Evolutionary conservation across 2,113 vertebrate genomes (phyloP), one percentile per base, ranked within the genome.

Genomic region (Neodontobutis hainanensis): DNA sequence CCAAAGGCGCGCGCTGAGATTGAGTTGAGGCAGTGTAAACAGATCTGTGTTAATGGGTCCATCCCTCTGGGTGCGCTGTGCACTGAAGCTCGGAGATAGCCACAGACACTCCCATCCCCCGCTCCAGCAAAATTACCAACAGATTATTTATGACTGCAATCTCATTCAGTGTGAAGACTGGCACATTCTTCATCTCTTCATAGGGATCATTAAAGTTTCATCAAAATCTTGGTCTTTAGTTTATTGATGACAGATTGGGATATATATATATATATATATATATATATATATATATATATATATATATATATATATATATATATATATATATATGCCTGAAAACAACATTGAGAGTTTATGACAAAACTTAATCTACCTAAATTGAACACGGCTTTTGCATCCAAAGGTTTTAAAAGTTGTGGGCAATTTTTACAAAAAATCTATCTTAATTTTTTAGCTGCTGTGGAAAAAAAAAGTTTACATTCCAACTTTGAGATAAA

Each of bases 1-100:
- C 68, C 61, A 61, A 57, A 81, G 71, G 78, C 72, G 61, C 69
- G 49, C 49, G 38, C 63, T 70, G 62, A 87, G 77, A 89, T 84
- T 80, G 72, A 74, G 85, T 81, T 71, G 82, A 86, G 65, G 55
- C 73, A 65, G 68, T 63, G 77, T 76, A 88, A 89, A 89, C 86
- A 85, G 64, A 84, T 63, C 67, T 61, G 43, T 34, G 50, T 77
- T 87, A 88, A 90, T 85, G 78, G 70, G 73, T 70, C 56, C 52
- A 12, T 68, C 62, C 78, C 83, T 77, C 68, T 58, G 64, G 77
- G 69, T 75, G 61, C 27, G 49, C 77, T 59, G 61, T 43, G 70
- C 64, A 47, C 66, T 84, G 77, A 78, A 59, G 75, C 75, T 61
- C 53, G 49, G 55, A 80, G 78, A 78, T 80, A 77, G 68, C 62